These are phyloP conservation scores for Eristalinus aeneus DNA, from an alignment of 2,888 invertebrate genomes.

Conservation along the genomic window DNA sequence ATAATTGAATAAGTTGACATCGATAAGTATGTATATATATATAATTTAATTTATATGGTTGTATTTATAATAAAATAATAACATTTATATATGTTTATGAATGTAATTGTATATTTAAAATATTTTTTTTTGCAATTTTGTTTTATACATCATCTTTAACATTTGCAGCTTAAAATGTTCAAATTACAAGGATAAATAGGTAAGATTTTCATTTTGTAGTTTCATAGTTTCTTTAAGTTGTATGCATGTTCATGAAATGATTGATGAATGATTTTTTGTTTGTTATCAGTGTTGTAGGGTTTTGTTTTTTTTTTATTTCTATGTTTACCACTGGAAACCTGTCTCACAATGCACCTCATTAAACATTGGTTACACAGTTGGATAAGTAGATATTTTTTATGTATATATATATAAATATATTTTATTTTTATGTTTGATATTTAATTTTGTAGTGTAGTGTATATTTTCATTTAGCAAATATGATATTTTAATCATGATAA, in stretches of 20 bases:
- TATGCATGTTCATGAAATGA: not conserved
- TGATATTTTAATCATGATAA: not conserved
- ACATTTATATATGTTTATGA: conserved; percentile 3
- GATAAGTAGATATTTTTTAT: not conserved
- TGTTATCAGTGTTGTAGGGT: not conserved
- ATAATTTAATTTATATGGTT: conserved; percentile 19
- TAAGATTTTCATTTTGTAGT: not conserved
- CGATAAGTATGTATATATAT: conserved; percentile 54
- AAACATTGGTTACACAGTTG: not conserved
- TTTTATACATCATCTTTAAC: not conserved
- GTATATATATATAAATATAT: not conserved
- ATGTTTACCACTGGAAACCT: not conserved
- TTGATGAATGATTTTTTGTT: not conserved
- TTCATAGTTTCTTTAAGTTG: not conserved
- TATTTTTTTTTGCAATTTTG: not conserved
- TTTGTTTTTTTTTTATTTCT: not conserved
- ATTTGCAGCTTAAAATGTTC: conserved; percentile 20
- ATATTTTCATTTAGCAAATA: not conserved
- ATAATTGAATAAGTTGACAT: conserved; percentile 45
- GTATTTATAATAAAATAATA: not conserved
- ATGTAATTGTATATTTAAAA: not conserved
- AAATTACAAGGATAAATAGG: not conserved
- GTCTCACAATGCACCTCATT: not conserved
- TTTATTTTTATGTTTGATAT: not conserved
- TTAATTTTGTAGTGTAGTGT: not conserved